phyloP scores from a whole-genome alignment of 37 sponge, comb jelly and placozoan genomes.

The Tethya wilhelma region DNA sequence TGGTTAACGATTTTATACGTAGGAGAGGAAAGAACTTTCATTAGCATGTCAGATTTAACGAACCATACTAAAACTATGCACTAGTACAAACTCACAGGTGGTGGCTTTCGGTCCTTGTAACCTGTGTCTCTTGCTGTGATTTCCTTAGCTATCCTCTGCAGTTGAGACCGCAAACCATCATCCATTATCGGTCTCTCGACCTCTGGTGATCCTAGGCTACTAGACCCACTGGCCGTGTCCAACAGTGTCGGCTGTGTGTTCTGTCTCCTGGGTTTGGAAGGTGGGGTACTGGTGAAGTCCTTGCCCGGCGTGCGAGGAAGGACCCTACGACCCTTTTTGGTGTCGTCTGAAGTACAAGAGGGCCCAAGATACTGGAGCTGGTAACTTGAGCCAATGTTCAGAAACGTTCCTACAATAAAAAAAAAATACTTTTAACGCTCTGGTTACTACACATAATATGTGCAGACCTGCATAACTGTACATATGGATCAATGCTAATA shows the following conservation, averaged over 20 bases:
- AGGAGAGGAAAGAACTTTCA: too few relatives aligned
- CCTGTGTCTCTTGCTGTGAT: conserved; percentile 5
- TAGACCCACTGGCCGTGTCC: too few relatives aligned
- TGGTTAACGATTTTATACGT: too few relatives aligned
- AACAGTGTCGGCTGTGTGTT: not conserved
- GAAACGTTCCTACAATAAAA: conserved; percentile 12
- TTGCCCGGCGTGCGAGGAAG: conserved; percentile 39
- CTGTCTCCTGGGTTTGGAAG: conserved; percentile 15
- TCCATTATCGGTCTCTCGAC: not conserved
- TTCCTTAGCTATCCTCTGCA: conserved; percentile 38
- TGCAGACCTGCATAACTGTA: too few relatives aligned
- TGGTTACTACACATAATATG: too few relatives aligned
- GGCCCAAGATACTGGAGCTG: conserved; percentile 7
- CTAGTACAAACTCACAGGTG: conserved; percentile 40
- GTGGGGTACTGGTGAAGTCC: not conserved
- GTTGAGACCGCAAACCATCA: conserved; percentile 7
- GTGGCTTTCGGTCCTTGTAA: conserved; percentile 24
- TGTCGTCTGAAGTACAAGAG: not conserved
- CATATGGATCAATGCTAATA: not conserved
- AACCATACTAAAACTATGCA: not conserved
- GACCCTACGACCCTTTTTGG: not conserved
- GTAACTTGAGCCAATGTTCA: conserved; percentile 2
- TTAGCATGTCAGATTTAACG: not conserved
- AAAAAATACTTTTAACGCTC: too few relatives aligned
- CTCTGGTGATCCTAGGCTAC: not conserved